Conservation (phyloP, 2,113 vertebrate genomes). For the Salvelinus sp. region DNA sequence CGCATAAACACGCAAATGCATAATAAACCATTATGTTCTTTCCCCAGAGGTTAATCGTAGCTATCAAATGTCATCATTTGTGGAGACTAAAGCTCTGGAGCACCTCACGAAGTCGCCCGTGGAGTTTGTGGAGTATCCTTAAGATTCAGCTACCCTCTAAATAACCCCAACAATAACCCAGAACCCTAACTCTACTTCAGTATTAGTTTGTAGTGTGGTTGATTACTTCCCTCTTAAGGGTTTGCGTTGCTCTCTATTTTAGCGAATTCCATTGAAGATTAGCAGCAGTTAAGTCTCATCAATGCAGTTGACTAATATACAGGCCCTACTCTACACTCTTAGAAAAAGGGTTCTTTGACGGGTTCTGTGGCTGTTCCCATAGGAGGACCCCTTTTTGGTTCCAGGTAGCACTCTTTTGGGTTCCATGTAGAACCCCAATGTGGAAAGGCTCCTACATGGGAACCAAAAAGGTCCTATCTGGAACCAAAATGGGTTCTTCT, state of each 20-base stretch:
- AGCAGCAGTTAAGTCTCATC: neutral
- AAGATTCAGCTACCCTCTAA: neutral
- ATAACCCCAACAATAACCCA: neutral
- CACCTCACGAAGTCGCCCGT: constrained; percentile 97
- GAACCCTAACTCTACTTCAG: neutral
- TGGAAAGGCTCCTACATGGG: no score
- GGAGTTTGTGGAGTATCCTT: constrained; percentile 99
- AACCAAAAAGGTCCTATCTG: no score
- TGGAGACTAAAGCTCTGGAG: constrained; percentile 98
- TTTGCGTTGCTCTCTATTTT: no score
- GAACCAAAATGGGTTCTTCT: no score
- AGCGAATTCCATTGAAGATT: neutral
- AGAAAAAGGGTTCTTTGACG: no score
- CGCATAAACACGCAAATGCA: neutral
- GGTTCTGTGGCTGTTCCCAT: no score
- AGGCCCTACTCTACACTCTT: neutral
- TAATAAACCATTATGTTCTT: neutral
- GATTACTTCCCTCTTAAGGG: no score
- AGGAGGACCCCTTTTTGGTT: no score
- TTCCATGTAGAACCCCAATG: no score
- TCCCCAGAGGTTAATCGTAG: constrained; percentile 87
- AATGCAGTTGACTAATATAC: no score
- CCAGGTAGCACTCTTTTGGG: no score
- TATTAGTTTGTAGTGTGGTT: no score
- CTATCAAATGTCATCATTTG: constrained; percentile 98